Base-by-base conservation (phyloP, 1,140 invertebrate genomes). In the Pantala flavescens region DNA sequence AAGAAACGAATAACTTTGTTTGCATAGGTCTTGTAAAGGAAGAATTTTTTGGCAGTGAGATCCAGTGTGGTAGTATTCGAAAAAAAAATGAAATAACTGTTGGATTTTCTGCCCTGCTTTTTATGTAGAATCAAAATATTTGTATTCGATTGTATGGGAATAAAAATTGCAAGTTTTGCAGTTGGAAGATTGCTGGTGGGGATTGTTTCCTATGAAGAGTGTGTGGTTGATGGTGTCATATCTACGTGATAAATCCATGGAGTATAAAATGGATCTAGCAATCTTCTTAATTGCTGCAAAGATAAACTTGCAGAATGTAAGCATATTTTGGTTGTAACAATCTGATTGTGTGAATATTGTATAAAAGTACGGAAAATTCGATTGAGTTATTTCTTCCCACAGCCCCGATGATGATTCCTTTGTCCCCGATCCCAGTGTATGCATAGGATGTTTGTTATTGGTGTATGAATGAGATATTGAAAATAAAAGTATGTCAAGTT, bases 371-470 rank as follows among this genome's bases (percentile, higher is more conserved):
- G 23, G 9, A 24, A 36, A 71, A 21, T 42, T 72, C 71, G 23
- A 42, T 42, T 72, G 71, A 72, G 24, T 42, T 72, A 19, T 72
- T 72, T 36, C 71, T 72, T 42, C 49, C 49, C 49, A 3, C 49
- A 63, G n/a, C n/a, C 49, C 49, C n/a, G 49, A 19, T 63, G 49
- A 63, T 14, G 2, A 19, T 21, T 21, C 49, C 49, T 19, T 19
- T 63, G 16, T 21, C 49, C 49, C 49, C 49, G 2, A 28, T 42
- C 71, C 24, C n/a, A 72, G 9, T 72, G 71, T 72, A 72, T 72
- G 24, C 71, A 72, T 72, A 72, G 71, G 42, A 72, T 72, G 71
- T 72, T 72, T 72, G 71, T 72, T 72, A 42, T 72, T 72, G 71
- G 71, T 72, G 71, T 72, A 72, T 42, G 71, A 72, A 72, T 72